Evolutionary conservation across 1,140 invertebrate genomes (phyloP).

Genomic region (Hydropsyche tenuis): DNA sequence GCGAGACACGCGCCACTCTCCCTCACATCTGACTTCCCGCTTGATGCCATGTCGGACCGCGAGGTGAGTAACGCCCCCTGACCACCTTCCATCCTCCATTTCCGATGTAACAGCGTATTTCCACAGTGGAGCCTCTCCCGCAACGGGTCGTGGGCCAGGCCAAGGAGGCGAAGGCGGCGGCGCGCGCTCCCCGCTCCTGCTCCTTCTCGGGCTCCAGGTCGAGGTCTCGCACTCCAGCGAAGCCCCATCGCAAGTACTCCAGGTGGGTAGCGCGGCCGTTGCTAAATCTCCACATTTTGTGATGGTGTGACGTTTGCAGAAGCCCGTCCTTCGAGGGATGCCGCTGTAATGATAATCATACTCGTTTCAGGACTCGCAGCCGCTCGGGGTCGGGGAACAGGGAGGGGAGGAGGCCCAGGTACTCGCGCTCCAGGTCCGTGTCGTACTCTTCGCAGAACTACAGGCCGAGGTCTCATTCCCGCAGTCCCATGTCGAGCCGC

Average conservation of each 20-base stretch:
- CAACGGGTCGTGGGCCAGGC: conserved; percentile 59
- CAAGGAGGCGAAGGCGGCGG: conserved; percentile 57
- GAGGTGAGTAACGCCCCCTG: conserved; percentile 56
- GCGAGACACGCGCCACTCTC: conserved; percentile 17
- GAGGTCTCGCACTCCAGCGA: conserved; percentile 53
- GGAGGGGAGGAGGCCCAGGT: conserved; percentile 53
- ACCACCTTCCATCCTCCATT: not conserved
- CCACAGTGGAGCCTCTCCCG: conserved; percentile 61
- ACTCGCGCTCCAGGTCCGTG: conserved; percentile 58
- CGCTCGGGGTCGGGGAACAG: conserved; percentile 39
- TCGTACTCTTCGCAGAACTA: conserved; percentile 60
- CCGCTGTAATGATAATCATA: conserved; percentile 15
- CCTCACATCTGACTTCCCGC: not conserved
- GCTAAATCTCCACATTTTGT: not conserved
- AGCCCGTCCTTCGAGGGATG: conserved; percentile 34
- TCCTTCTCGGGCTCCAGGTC: conserved; percentile 58
- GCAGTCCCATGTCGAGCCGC: conserved; percentile 61
- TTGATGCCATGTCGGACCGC: conserved; percentile 57
- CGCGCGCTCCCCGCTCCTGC: conserved; percentile 58
- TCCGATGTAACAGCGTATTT: not conserved
- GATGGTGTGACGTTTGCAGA: conserved; percentile 31
- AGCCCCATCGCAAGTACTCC: conserved; percentile 43
- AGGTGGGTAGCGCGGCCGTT: conserved; percentile 26
- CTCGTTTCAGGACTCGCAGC: conserved; percentile 33
- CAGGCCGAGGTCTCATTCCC: conserved; percentile 56